A percentile compares a stretch with the other conserved stretches of the same genome.
Evolutionary conservation across 2,113 vertebrate species (phyloP).

Genomic region (Gasterosteus aculeatus): DNA sequence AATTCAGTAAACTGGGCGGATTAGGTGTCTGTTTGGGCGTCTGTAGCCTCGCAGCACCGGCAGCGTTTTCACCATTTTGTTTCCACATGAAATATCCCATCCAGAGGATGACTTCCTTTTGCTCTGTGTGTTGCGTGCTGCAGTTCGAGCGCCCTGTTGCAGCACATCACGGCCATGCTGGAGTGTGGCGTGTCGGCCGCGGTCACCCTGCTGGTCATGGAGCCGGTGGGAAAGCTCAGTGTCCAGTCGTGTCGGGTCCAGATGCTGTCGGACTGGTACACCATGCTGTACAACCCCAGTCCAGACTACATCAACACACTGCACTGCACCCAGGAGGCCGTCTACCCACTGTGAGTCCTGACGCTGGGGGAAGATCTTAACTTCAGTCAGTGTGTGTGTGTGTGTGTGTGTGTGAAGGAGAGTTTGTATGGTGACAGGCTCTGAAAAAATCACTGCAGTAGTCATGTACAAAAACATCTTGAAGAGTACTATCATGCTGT

Average conservation of each 20-base stretch:
- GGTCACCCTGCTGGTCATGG: slow-evolving; percentile 89
- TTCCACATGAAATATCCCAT: not conserved
- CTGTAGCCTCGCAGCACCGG: not conserved
- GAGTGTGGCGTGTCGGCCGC: slow-evolving; percentile 88
- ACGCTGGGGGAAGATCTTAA: no score
- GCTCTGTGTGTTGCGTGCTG: not conserved
- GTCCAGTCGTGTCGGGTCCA: slow-evolving; percentile 91
- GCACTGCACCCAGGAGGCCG: slow-evolving; percentile 97
- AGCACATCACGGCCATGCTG: slow-evolving; percentile 90
- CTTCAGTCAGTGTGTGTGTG: no score
- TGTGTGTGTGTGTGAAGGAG: no score
- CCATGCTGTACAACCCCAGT: slow-evolving; percentile 98
- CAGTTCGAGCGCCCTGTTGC: slow-evolving; percentile 93
- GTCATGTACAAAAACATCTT: no score
- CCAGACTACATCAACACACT: slow-evolving; percentile 94
- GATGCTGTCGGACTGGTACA: slow-evolving; percentile 99
- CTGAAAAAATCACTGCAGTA: no score
- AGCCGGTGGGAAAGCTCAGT: slow-evolving; percentile 85
- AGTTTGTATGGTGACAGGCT: no score
- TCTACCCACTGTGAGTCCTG: slow-evolving; percentile 89
- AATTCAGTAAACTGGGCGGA: no score
- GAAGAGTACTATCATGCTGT: no score
- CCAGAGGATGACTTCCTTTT: not conserved
- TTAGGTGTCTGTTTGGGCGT: no score
- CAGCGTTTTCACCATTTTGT: not conserved